phyloP scores from a whole-genome alignment of 2,888 invertebrate genomes.

The Zygogramma bicolorata region DNA sequence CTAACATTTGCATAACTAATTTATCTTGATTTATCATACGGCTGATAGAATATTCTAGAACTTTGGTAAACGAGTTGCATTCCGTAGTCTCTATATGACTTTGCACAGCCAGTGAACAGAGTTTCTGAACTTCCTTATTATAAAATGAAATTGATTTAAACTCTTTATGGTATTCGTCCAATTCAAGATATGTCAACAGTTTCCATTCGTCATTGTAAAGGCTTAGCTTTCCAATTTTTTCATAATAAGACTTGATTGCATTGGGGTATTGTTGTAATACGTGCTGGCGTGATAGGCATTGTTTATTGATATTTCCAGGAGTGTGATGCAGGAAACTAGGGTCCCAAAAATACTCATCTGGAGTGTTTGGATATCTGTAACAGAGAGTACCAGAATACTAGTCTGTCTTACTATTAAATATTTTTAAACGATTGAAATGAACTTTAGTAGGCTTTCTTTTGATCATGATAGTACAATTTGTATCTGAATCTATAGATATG shows the following conservation, averaged over 20 bases:
- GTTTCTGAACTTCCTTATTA: too few relatives aligned
- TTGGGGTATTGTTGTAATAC: neutral
- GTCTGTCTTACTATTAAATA: neutral
- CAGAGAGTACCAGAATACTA: neutral
- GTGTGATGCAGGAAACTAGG: neutral
- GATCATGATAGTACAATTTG: neutral
- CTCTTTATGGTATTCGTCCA: neutral
- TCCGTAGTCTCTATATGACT: neutral
- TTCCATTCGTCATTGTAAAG: neutral
- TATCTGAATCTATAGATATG: neutral
- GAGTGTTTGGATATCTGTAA: too few relatives aligned
- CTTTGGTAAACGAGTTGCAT: neutral
- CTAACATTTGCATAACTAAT: conserved; percentile 2
- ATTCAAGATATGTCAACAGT: neutral
- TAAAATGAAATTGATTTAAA: neutral
- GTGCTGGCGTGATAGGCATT: neutral
- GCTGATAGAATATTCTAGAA: neutral
- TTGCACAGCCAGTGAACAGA: neutral
- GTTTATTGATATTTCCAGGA: neutral
- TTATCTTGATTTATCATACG: neutral
- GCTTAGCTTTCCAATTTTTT: neutral
- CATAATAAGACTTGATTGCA: neutral
- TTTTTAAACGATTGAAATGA: neutral
- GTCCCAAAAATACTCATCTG: neutral
- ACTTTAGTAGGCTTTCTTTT: neutral